A percentile compares a stretch with the other conserved stretches of the same genome.
Evolutionary conservation across 2,113 vertebrate species (phyloP).

Genomic region (Phoxinus phoxinus): DNA sequence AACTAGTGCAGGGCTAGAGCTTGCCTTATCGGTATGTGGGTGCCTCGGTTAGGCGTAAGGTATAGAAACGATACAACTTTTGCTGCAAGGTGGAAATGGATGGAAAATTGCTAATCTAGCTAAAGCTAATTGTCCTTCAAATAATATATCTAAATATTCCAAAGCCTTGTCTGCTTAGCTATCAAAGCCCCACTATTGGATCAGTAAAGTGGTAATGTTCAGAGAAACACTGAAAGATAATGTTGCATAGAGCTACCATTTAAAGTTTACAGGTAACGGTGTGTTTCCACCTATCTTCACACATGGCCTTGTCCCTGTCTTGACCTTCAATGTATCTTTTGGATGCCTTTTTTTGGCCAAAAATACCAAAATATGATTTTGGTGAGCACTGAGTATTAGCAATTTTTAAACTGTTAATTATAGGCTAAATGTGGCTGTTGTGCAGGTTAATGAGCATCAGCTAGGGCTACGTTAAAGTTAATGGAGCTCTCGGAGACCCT

Average conservation of each 20-base stretch:
- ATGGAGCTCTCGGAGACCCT: not conserved
- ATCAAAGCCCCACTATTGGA: not conserved
- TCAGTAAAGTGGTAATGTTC: not conserved
- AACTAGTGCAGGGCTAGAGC: not conserved
- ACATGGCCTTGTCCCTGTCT: conserved; percentile 14
- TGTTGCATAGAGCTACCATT: not conserved
- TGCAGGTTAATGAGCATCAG: not conserved
- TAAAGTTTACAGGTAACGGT: conserved; percentile 2
- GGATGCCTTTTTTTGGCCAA: not conserved
- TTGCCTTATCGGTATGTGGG: not conserved
- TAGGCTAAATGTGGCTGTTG: not conserved
- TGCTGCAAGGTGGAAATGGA: not conserved
- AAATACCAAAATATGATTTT: not conserved
- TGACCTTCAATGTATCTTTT: not conserved
- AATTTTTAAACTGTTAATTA: not conserved
- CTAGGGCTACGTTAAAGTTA: not conserved
- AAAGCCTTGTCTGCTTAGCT: not conserved
- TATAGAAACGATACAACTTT: not conserved
- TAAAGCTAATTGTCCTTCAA: not conserved
- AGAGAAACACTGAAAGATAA: not conserved
- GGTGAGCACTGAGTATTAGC: not conserved
- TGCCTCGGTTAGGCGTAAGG: not conserved
- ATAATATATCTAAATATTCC: not conserved
- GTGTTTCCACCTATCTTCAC: not conserved
- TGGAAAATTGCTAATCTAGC: not conserved